Base-by-base conservation (phyloP, 2,888 invertebrate species). In the Napeogenes sylphis region DNA sequence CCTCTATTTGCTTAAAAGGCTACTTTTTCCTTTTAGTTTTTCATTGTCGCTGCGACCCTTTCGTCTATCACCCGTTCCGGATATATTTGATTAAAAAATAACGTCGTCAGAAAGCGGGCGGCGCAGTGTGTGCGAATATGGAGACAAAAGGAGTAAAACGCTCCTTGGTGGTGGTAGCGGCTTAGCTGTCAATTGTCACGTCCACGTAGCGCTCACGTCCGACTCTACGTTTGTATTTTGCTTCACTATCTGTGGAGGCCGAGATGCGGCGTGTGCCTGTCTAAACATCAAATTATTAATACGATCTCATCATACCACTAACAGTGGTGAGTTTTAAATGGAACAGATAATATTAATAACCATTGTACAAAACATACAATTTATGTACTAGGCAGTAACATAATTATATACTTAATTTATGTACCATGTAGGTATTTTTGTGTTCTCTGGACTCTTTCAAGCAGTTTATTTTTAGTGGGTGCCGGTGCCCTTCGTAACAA, bases 61-160 rank as follows among this genome's bases (percentile, higher is more conserved):
- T 87, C 87, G 86, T 81, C 82, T 87, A 87, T 90, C 90, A 88
- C 85, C 85, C 87, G 88, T 77, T 83, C 85, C 83, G 91, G 90
- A 90, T 91, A 91, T 91, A 91, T 91, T 91, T 91, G 91, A 91
- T 91, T 91, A 91, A 91, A 91, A 91, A 91, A 91, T 91, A 91
- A 91, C 90, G 90, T 90, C 91, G 90, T 89, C 90, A 90, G 90
- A 89, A 90, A 85, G 81, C 84, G 85, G 86, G 79, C 77, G 71
- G 80, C 62, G 73, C 72, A 70, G 68, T 71, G 74, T 73, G 74
- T 71, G 73, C 80, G 81, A 78, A 78, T 83, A 80, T 78, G 76
- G 77, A 75, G 71, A 73, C 73, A 90, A 89, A 88, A 87, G 82
- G 85, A 87, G 83, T 80, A 90, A 88, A 88, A 88, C 76, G 70